Base-by-base conservation (phyloP, 2,113 vertebrate species). In the Serranochromis macrocephalus region DNA sequence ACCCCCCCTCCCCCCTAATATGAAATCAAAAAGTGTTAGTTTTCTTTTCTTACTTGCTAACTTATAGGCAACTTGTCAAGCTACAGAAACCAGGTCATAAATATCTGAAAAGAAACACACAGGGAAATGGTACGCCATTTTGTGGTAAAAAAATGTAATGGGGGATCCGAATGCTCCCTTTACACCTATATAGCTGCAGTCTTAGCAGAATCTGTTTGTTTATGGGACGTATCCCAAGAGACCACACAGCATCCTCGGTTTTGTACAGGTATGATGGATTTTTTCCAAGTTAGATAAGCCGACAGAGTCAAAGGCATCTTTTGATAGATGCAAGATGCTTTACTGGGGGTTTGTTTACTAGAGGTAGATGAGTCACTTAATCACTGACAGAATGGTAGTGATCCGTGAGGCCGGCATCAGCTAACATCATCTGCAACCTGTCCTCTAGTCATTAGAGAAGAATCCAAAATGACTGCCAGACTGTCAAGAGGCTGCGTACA, bases 351-450 rank as follows among this genome's bases (percentile, higher is more conserved):
- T 95, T 94, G 90, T 95, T 93, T 93, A 93, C 91, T 87, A 78
- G 86, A 47, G 87, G 68, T 89, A 94, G 92, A 95, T 94, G 95
- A 95, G 93, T 95, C 94, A 95, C 94, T 96, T 95, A 92, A 95
- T 96, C 94, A 95, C 93, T 94, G 92, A 92, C 92, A 93, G 88
- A 83, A 55, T 71, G 90, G 85, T 87, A 92, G 94, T 93, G 91
- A 94, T 93, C 94, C 92, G 40, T 93, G 80, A 87, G 90, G 84
- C 90, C 33, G 78, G 86, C 88, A 45, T 89, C 91, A 81, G 92
- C 93, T 92, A 91, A 88, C 92, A 93, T 94, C 87, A 94, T 95
- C 94, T 93, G 90, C 90, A 94, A 90, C 91, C 88, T 93, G 93
- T 93, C 90, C 92, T 91, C 80, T 51, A 87, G 91, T 94, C 92